These are phyloP conservation scores for Dromius quadrimaculatus DNA, from an alignment of 2,888 invertebrate species.

Conservation along the genomic window DNA sequence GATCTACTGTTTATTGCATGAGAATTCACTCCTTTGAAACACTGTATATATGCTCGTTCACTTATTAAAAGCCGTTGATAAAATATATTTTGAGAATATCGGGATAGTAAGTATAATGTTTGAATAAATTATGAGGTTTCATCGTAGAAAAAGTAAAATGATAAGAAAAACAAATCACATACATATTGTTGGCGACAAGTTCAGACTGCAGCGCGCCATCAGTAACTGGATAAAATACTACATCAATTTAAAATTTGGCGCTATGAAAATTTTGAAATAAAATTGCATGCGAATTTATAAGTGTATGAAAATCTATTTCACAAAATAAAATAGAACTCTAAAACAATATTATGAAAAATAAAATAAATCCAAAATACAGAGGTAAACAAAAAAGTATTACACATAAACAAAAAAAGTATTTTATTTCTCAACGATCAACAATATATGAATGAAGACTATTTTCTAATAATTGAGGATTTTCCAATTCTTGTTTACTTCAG, in stretches of 20 bases:
- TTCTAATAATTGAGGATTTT: background rate
- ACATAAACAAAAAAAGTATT: background rate
- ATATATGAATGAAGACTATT: background rate
- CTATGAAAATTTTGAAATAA: background rate
- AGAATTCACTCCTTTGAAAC: too few relatives aligned
- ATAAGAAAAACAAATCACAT: slow-evolving; percentile 1
- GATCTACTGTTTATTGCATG: too few relatives aligned
- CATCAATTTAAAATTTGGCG: slow-evolving; percentile 8
- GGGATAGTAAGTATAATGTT: too few relatives aligned
- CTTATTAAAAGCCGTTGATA: too few relatives aligned
- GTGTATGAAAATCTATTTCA: background rate
- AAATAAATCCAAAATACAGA: background rate
- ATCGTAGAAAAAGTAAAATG: slow-evolving; percentile 3
- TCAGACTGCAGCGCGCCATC: slow-evolving; percentile 7
- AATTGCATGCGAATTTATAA: background rate
- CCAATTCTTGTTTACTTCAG: background rate
- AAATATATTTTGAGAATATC: too few relatives aligned
- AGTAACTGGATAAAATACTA: background rate
- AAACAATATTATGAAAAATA: background rate
- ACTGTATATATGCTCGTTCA: too few relatives aligned
- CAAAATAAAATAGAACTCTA: background rate
- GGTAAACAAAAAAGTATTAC: background rate
- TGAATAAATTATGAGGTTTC: too few relatives aligned
- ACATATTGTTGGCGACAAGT: background rate
- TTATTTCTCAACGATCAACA: background rate